These are phyloP conservation scores for Ricordea florida DNA, from an alignment of 92 coral and sea anemone species.

Conservation along the genomic window DNA sequence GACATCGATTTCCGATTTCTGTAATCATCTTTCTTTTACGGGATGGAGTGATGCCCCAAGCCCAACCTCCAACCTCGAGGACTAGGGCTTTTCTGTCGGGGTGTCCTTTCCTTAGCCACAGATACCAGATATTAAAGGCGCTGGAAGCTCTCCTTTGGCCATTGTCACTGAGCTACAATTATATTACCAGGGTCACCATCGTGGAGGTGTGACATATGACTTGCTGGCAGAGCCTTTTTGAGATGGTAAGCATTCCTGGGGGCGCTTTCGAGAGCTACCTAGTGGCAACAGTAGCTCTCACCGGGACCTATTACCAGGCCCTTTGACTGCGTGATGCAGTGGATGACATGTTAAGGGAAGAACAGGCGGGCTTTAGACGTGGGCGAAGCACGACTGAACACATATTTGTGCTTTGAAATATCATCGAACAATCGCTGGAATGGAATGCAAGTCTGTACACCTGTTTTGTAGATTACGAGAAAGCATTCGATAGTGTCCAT, in stretches of 20 bases:
- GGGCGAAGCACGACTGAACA: neutral
- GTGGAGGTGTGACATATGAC: constrained; percentile 5
- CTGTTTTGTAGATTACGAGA: neutral
- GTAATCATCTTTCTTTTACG: neutral
- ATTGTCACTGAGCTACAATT: neutral
- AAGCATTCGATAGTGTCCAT: neutral
- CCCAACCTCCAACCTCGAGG: constrained; percentile 3
- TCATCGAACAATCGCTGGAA: no score
- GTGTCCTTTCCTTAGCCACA: neutral
- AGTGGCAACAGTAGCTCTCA: no score
- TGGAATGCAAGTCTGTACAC: neutral
- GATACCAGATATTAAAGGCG: constrained; percentile 3
- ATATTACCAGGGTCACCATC: neutral
- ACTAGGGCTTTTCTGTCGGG: neutral
- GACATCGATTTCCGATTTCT: neutral
- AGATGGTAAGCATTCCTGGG: neutral
- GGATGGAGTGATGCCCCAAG: neutral
- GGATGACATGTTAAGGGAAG: no score
- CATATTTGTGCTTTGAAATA: neutral
- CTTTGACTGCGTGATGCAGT: no score
- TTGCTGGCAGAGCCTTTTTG: constrained; percentile 15
- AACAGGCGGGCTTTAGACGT: no score
- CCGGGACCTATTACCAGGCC: no score
- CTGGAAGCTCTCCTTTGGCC: neutral
- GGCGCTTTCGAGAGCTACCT: neutral